These are phyloP conservation scores for Drosophila nr. perissopoda DNA, from an alignment of 2,888 invertebrate genomes.

Conservation along the genomic window DNA sequence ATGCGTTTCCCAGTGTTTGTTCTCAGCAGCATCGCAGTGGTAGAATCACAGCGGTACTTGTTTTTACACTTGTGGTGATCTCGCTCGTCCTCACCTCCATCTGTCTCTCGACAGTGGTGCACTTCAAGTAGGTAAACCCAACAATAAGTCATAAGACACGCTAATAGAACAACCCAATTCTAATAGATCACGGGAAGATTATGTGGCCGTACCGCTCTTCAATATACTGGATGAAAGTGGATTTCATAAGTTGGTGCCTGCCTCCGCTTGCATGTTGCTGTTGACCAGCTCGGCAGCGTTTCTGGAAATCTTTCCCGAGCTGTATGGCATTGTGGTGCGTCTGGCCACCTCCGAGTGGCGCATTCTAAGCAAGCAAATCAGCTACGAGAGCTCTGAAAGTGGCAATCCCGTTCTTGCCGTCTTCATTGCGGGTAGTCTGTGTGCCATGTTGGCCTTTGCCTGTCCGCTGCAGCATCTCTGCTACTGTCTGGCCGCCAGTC, in stretches of 20 bases:
- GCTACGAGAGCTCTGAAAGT: conserved; percentile 86
- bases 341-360: conserved; percentile 87
- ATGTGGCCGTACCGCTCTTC: conserved; percentile 85
- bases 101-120: conserved; percentile 84
- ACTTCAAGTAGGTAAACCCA: conserved; percentile 75
- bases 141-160: background rate
- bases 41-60: conserved; percentile 71
- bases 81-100: conserved; percentile 80
- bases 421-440: conserved; percentile 86
- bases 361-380: conserved; percentile 86
- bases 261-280: conserved; percentile 86
- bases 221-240: conserved; percentile 86
- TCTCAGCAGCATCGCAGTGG: conserved; percentile 75
- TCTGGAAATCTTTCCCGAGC: conserved; percentile 86
- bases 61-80: conserved; percentile 73
- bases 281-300: conserved; percentile 86
- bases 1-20: conserved; percentile 83
- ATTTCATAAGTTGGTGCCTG: conserved; percentile 86
- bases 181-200: conserved; percentile 79
- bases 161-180: background rate
- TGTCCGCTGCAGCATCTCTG: conserved; percentile 86
- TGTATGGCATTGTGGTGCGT: conserved; percentile 86
- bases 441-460: conserved; percentile 87
- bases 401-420: conserved; percentile 87
- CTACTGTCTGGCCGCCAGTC: conserved; percentile 84